Base-by-base conservation (phyloP, 2,113 vertebrate species). In the Sylvilagus bachmani region DNA sequence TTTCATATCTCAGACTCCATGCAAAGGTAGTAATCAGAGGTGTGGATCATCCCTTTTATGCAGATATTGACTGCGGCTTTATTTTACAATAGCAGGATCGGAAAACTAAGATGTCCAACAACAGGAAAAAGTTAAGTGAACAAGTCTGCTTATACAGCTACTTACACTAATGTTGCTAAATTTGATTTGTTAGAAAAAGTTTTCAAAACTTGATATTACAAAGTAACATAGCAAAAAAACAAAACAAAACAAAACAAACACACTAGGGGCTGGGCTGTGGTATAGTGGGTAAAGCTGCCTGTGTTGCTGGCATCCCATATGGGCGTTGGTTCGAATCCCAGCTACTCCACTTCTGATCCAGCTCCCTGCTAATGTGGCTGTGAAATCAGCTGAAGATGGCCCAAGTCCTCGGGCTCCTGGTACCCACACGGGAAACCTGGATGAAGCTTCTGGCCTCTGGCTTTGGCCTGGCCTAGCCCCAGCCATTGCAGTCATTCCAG, bases 41-140 rank as follows among this genome's bases (percentile, higher is more conserved):
- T 2, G 22, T 62, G 33, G 36, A 78, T 3, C 3, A 64, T 82
- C 53, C 84, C 89, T 81, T 81, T 89, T 51, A 51, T n/a, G 81
- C 90, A 95, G 74, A 84, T 93, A 29, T 16, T 86, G 67, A 93
- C 0, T 29, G 29, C 61, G 51, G 70, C 73, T 92, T 94, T 90
- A 86, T 44, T 71, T 85, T 92, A 31, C 55, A 90, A 44, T n/a
- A 90, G 64, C 2, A 70, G 53, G 36, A 73, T 61, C 31, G 89
- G 78, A 91, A 95, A 80, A 89, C 71, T 90, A 93, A 89, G 80
- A 75, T n/a, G n/a, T 79, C 38, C 58, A 95, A 87, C 3, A 31
- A 9, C 27, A 58, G 24, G 14, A n/a, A 16, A 93, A 73, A 93
- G 29, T 89, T 77, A 53, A 58, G 44, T 78, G 49, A 95, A 31